A percentile compares a stretch with the other conserved stretches of the same genome.
phyloP scores from a whole-genome alignment of 2,113 vertebrate genomes.

The Grammomys dolichurus region DNA sequence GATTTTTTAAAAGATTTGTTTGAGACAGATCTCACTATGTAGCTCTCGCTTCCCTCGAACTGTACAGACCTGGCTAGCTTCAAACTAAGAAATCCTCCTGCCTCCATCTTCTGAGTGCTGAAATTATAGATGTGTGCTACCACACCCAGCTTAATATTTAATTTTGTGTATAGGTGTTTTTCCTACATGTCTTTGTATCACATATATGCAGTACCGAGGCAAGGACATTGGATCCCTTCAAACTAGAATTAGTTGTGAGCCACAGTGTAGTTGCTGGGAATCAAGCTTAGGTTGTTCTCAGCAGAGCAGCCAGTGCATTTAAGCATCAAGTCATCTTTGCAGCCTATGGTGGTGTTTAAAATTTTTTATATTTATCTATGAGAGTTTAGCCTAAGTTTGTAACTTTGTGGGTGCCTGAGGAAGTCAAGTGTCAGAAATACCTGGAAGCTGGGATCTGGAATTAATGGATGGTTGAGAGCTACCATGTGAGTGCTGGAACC shows the following conservation, averaged over 20 bases:
- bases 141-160: background rate
- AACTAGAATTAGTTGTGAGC: background rate
- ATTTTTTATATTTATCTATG: background rate
- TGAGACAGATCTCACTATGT: background rate
- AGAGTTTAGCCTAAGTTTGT: background rate
- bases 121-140: background rate
- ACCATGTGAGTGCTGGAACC: background rate
- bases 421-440: background rate
- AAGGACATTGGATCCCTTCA: background rate
- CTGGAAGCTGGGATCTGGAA: background rate
- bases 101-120: background rate
- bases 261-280: background rate
- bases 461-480: background rate
- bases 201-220: background rate
- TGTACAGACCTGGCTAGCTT: background rate
- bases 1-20: slow-evolving; percentile 13
- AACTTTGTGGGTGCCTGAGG: background rate
- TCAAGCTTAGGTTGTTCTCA: background rate
- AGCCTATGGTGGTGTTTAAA: background rate
- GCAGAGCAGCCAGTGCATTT: background rate
- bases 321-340: background rate
- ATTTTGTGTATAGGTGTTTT: background rate
- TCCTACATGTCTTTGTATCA: background rate
- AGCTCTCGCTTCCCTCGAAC: background rate
- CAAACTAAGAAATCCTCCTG: background rate